Evolutionary conservation across 2,113 vertebrate genomes (phyloP).

Genomic region (Acrocephalus kingi): DNA sequence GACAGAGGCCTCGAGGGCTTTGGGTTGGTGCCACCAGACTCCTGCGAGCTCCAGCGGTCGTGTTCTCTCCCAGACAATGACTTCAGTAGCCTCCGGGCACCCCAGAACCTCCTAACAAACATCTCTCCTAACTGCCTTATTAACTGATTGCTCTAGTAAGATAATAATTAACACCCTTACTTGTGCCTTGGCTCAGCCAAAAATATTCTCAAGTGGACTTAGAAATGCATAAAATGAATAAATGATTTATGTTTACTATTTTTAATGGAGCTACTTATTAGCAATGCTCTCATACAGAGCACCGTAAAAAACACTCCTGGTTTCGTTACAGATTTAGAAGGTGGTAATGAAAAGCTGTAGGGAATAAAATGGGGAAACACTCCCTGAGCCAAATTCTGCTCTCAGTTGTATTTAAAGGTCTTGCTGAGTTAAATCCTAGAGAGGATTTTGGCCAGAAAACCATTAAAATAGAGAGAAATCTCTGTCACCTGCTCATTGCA

Average conservation of each 20-base stretch:
- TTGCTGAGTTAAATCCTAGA: neutral
- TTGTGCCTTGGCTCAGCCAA: slow-evolving; percentile 35
- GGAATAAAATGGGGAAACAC: neutral
- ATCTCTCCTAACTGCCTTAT: slow-evolving; percentile 59
- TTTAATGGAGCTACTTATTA: slow-evolving; percentile 59
- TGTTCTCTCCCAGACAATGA: slow-evolving; percentile 67
- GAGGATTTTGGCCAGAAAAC: neutral
- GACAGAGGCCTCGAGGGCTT: slow-evolving; percentile 43
- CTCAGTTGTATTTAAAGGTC: slow-evolving; percentile 17
- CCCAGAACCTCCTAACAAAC: slow-evolving; percentile 59
- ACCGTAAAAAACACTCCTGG: slow-evolving; percentile 3
- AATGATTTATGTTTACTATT: slow-evolving; percentile 66
- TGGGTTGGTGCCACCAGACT: slow-evolving; percentile 62
- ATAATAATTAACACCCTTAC: slow-evolving; percentile 61
- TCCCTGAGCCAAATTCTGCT: slow-evolving; percentile 11
- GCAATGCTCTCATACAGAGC: neutral
- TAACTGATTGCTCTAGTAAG: slow-evolving; percentile 60
- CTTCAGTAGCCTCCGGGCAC: slow-evolving; percentile 59
- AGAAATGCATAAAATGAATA: slow-evolving; percentile 58
- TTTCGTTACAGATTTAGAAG: slow-evolving; percentile 37
- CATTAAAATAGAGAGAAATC: neutral
- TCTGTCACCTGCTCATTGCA: neutral
- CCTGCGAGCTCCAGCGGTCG: neutral
- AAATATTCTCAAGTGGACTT: slow-evolving; percentile 56
- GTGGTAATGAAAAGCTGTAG: slow-evolving; percentile 40